Evolutionary conservation across 92 coral and sea anemone species (phyloP).

Genomic region (Actinostola sp.): DNA sequence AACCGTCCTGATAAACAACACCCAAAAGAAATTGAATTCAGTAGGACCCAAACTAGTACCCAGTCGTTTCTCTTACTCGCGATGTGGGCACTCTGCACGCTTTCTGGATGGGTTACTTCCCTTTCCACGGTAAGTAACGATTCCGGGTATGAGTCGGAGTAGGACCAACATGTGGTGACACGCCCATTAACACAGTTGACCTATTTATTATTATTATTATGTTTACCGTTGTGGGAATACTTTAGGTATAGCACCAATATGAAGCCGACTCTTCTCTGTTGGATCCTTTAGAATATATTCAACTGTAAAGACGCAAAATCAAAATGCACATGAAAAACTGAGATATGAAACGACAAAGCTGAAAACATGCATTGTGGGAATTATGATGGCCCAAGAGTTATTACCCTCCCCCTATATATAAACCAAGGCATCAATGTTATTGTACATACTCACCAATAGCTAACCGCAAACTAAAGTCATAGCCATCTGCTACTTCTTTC

Average conservation of each 20-base stretch:
- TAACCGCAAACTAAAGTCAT: constrained; percentile 84
- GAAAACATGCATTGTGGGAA: constrained; percentile 11
- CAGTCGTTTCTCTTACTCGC: no score
- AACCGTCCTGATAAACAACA: constrained; percentile 63
- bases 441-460: constrained; percentile 75
- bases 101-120: no score
- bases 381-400: no score
- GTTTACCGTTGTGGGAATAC: constrained; percentile 84
- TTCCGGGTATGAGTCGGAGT: no score
- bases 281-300: constrained; percentile 95
- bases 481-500: constrained; percentile 82
- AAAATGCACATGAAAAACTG: no score
- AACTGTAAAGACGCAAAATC: constrained; percentile 72
- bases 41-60: not conserved
- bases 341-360: no score
- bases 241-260: constrained; percentile 76
- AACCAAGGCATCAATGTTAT: no score
- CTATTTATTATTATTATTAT: not conserved
- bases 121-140: no score
- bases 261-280: constrained; percentile 78
- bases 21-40: not conserved
- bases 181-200: no score
- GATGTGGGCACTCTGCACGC: no score
- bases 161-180: no score
- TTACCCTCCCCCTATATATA: no score